Evolutionary conservation across 2,113 vertebrate species (phyloP), one percentile per base, ranked within the genome.

Genomic region (Damaliscus lunatus): DNA sequence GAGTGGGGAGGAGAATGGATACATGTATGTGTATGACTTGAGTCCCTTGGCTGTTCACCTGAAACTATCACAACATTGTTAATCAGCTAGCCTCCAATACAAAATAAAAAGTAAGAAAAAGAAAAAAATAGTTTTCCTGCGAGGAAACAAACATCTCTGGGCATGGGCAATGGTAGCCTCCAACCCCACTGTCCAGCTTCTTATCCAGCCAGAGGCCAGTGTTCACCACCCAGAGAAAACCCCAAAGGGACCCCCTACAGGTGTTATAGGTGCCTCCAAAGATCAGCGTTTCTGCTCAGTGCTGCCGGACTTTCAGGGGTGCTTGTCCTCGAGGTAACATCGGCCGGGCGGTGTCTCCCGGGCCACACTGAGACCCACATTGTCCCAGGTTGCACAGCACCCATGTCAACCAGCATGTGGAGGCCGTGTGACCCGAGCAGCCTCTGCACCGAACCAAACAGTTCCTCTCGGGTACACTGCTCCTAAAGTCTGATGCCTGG

Each of bases 311-410:
- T 6, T 5, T 17, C 3, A 6, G 83, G n/a, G 64, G 10, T 7
- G 21, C 60, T 5, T 33, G 46, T 40, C 62, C 16, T 48, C 0
- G 0, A 19, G 4, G 46, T 40, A 1, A 43, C 43, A 10, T 14
- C 9, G 1, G 23, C 52, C 0, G 17, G 57, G 83, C 14, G 0
- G 29, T 14, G 43, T 53, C 60, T 29, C 64, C 50, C 0, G 0
- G 14, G 62, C 53, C 90, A 57, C 3, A 4, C 23, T 2, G 83
- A 48, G 43, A 16, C 16, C 5, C 5, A 43, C 71, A 14, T 2
- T 3, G 21, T 17, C 2, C 74, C 12, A 12, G 1, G 6, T 7
- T 7, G 0, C 4, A 33, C 1, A 2, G 29, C 40, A 46, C 6
- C 10, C 3, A 1, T 19, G 78, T 10, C 57, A 11, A 8, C 11